These are phyloP conservation scores for Buphagus erythrorhynchus DNA, from an alignment of 2,797 vertebrate genomes.

Conservation along the genomic window DNA sequence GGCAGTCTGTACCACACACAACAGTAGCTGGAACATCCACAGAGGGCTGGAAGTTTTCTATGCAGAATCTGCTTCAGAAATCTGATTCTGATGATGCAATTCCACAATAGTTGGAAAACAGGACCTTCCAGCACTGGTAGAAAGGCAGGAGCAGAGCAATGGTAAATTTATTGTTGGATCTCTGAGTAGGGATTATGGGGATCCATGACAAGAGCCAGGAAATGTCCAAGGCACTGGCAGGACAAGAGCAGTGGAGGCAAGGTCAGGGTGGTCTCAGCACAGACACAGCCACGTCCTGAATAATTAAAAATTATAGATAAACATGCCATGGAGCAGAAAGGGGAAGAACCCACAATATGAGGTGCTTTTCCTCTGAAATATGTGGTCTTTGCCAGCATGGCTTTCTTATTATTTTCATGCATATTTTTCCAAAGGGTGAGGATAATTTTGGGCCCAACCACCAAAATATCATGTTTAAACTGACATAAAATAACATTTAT, in stretches of 20 bases:
- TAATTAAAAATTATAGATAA: neutral
- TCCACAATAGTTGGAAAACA: neutral
- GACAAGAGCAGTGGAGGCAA: neutral
- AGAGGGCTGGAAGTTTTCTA: neutral
- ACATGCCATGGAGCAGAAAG: neutral
- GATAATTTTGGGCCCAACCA: neutral
- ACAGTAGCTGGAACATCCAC: neutral
- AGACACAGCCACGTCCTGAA: neutral
- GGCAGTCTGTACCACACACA: neutral
- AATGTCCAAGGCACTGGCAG: neutral
- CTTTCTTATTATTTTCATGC: neutral
- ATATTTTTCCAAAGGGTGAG: neutral
- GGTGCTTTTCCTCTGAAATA: neutral
- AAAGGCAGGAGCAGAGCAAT: neutral
- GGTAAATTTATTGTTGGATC: neutral
- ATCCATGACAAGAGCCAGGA: neutral
- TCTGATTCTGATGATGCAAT: neutral
- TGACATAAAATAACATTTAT: too few species aligned
- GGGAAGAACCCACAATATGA: neutral
- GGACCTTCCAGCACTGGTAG: neutral
- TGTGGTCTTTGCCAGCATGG: accelerated
- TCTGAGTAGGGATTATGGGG: neutral
- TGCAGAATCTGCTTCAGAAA: neutral
- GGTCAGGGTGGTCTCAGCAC: neutral
- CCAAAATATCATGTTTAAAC: neutral